A percentile compares a stretch with the other conserved stretches of the same genome.
These are phyloP conservation scores for Centrocercus urophasianus DNA, from an alignment of 2,113 vertebrate species.

Conservation along the genomic window DNA sequence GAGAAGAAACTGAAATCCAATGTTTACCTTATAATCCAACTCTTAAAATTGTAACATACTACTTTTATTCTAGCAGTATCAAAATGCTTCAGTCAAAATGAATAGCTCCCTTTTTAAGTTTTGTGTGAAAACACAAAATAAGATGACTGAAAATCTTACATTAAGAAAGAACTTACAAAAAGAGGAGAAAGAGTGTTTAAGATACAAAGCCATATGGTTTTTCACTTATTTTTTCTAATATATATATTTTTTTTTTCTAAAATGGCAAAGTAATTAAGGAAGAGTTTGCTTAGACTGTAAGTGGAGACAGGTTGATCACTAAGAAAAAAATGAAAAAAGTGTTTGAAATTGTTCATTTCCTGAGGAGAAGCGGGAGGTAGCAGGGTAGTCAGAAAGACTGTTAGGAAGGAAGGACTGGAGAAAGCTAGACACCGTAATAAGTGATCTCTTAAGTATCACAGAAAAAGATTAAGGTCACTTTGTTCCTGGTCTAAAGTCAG, in stretches of 20 bases:
- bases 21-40: background rate
- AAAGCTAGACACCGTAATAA: background rate
- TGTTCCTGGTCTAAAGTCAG: background rate
- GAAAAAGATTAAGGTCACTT: slow-evolving; percentile 18
- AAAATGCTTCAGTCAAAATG: background rate
- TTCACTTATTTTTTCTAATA: background rate
- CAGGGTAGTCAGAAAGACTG: background rate
- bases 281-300: background rate
- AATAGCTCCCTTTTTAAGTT: slow-evolving; percentile 4
- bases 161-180: background rate
- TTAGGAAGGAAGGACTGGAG: background rate
- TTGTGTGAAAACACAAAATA: background rate
- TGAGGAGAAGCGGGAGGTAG: background rate
- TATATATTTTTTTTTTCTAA: background rate
- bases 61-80: slow-evolving; percentile 22
- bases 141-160: background rate
- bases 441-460: background rate
- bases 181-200: background rate
- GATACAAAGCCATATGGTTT: background rate
- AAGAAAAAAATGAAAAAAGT: background rate
- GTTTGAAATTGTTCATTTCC: background rate
- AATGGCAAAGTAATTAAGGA: background rate
- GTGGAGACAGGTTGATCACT: background rate
- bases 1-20: background rate
- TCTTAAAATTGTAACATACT: background rate